Percentiles rank a stretch among this genome's conserved stretches.
These are phyloP conservation scores for Antheraea yamamai DNA, from an alignment of 2,888 invertebrate genomes.

Conservation along the genomic window DNA sequence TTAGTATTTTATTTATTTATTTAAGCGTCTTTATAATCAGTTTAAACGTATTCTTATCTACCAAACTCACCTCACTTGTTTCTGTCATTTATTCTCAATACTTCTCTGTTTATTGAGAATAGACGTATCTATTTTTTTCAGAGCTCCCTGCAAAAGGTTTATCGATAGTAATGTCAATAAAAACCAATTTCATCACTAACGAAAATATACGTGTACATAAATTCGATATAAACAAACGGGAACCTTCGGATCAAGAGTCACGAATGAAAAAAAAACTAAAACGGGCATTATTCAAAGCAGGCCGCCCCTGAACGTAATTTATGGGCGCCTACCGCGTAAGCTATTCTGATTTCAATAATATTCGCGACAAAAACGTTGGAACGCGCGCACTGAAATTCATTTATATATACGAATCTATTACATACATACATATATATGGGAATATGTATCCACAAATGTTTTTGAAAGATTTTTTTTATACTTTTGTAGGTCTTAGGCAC, in stretches of 20 bases:
- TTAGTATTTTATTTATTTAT: no score
- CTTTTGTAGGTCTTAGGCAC: no score
- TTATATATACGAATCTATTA: background rate
- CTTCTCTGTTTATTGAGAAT: no score
- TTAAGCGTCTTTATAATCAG: no score
- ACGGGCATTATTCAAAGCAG: conserved; percentile 29
- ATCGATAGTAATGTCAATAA: background rate
- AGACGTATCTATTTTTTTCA: background rate
- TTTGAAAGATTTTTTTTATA: no score
- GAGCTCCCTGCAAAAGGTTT: background rate
- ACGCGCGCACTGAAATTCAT: conserved; percentile 20
- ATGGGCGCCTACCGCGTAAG: conserved; percentile 34
- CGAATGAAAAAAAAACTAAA: conserved; percentile 30
- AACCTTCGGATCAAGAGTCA: conserved; percentile 28
- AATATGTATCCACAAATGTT: background rate
- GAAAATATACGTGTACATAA: background rate
- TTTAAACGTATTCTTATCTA: no score
- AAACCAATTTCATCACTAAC: background rate
- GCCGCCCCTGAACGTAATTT: conserved; percentile 39
- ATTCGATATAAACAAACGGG: conserved; percentile 7
- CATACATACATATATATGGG: background rate
- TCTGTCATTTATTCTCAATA: no score
- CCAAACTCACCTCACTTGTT: no score
- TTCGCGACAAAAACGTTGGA: conserved; percentile 39
- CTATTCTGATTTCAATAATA: conserved; percentile 48